Percentiles rank a stretch among this genome's conserved stretches.
These are phyloP conservation scores for Leptosomus discolor DNA, from an alignment of 2,113 vertebrate species.

Conservation along the genomic window DNA sequence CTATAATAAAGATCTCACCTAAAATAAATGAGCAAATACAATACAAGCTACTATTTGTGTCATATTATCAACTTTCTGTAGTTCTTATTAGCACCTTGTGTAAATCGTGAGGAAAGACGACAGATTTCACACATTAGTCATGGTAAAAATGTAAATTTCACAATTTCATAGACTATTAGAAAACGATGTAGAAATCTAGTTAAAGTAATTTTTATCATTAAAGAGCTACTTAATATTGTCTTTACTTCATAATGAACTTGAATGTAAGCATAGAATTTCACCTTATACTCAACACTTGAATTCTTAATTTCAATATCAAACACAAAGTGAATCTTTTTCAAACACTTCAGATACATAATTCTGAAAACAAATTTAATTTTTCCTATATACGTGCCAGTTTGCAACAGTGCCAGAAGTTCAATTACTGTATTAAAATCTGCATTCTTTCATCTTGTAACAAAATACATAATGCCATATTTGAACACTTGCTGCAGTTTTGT, in stretches of 20 bases:
- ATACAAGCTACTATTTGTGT: not conserved
- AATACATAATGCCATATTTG: not conserved
- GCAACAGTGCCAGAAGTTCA: not conserved
- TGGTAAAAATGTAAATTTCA: constrained; percentile 36
- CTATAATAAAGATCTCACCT: not conserved
- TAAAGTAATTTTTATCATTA: not conserved
- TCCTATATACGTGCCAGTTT: not conserved
- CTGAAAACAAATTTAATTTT: not conserved
- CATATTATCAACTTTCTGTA: not conserved
- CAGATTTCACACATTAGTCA: constrained; percentile 51
- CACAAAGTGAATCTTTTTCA: not conserved
- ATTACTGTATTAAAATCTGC: not conserved
- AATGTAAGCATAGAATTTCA: not conserved
- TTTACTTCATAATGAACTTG: not conserved
- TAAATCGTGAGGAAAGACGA: constrained; percentile 25
- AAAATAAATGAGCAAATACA: not conserved
- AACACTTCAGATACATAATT: not conserved
- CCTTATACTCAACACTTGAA: not conserved
- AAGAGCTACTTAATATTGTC: not conserved
- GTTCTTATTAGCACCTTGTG: not conserved
- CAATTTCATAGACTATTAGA: constrained; percentile 38
- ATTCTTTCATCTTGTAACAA: not conserved
- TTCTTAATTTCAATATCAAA: not conserved
- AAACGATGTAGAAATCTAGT: constrained; percentile 14
- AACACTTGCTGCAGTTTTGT: not conserved